Base-by-base conservation (phyloP, 2,888 invertebrate genomes). In the Dasypogon diadema region DNA sequence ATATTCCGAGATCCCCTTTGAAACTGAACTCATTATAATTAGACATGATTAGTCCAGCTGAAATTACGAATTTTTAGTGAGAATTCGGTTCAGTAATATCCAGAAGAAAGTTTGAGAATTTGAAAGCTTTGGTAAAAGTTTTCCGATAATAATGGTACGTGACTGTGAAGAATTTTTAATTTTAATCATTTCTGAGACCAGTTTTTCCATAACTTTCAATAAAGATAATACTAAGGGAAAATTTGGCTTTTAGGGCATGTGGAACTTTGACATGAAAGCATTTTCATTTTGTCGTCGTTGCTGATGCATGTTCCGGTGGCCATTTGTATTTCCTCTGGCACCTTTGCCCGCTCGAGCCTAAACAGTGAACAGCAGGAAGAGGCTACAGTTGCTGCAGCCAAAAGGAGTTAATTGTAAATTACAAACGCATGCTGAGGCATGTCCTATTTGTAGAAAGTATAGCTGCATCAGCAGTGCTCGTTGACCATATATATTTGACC, bases 331-430 rank as follows among this genome's bases (percentile, higher is more conserved):
- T 60, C 18, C 21, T 12, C n/a, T 6, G 60, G 18, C 60, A 60
- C 37, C 16, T 60, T 58, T 22, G 34, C 30, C 26, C 16, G 10
- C 30, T 65, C 24, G 14, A 65, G 26, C 24, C 16, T 24, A 37
- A 6, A 14, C 24, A 14, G 60, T 26, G 18, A 26, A 21, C 37
- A 34, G 37, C 22, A 65, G 14, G 65, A 42, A 42, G 65, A 48
- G 24, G 65, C 46, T 46, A 22, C 24, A 46, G 18, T 2, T 18
- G 12, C 16, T 10, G 2, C 5, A 37, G 24, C n/a, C 18, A 37
- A 37, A 72, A 73, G 46, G 58, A 73, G 73, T 58, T 73, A 73
- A 73, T 73, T 73, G 73, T 46, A 58, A 56, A 73, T 73, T 58
- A 46, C 73, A 56, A 46, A 73, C 73, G 56, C 58, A 73, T 58